Evolutionary conservation across 2,113 vertebrate species (phyloP).

Genomic region (Callionymus lyra): DNA sequence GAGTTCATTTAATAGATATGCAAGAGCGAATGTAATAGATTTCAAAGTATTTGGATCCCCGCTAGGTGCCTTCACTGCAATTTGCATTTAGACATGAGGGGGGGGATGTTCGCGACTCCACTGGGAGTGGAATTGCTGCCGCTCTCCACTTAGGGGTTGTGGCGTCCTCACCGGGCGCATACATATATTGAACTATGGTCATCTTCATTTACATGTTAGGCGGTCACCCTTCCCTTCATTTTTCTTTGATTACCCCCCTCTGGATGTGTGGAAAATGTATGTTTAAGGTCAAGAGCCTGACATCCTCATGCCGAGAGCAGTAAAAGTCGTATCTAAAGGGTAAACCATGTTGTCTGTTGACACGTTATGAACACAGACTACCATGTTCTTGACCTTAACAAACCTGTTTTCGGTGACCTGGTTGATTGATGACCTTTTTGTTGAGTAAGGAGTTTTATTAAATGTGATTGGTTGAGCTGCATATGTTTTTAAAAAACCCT

Average conservation of each 20-base stretch:
- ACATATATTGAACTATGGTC: slow-evolving; percentile 11
- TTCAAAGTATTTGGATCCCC: slow-evolving; percentile 5
- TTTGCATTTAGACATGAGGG: slow-evolving; percentile 42
- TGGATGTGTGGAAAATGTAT: slow-evolving; percentile 18
- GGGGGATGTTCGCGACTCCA: slow-evolving; percentile 11
- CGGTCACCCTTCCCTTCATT: slow-evolving; percentile 9
- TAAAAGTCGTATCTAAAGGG: too few species aligned
- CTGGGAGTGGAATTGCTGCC: slow-evolving; percentile 10
- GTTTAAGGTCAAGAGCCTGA: too few species aligned
- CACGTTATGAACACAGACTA: too few species aligned
- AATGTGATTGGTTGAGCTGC: too few species aligned
- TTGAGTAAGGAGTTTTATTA: too few species aligned
- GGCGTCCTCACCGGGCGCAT: not conserved
- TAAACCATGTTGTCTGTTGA: too few species aligned
- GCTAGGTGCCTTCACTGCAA: slow-evolving; percentile 12
- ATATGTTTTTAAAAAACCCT: too few species aligned
- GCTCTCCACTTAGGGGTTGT: slow-evolving; percentile 16
- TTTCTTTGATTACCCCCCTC: slow-evolving; percentile 11
- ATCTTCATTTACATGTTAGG: slow-evolving; percentile 34
- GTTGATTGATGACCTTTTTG: too few species aligned
- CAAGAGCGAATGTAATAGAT: slow-evolving; percentile 9
- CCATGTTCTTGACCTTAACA: too few species aligned
- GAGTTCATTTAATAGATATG: slow-evolving; percentile 4
- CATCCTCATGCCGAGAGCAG: too few species aligned
- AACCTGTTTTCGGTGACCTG: too few species aligned